Evolutionary conservation across 2,888 invertebrate genomes (phyloP), one percentile per base, ranked within the genome.

Genomic region (Drepanosiphum platanoidis): DNA sequence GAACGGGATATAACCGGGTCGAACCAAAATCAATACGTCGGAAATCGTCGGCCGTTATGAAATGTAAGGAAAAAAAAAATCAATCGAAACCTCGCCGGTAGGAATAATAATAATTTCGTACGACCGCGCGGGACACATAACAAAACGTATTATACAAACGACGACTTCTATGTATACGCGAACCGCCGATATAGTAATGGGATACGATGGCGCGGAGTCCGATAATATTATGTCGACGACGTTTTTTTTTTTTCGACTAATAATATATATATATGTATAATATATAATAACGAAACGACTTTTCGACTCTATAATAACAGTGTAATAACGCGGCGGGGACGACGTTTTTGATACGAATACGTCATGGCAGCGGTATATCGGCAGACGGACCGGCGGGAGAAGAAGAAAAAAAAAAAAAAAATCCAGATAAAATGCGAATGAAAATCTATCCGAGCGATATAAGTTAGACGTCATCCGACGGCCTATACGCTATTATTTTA

Each of bases 1-100:
- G 72, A 82, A 82, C 64, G 82, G 72, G 74, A 72, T 82, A 72
- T 82, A 82, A 82, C 13, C 18, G 42, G 15, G 15, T 52, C 80
- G 34, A 9, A 30, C 34, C 34, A 34, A 74, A 81, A 83, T 83
- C 83, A 74, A 83, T 83, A 83, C 30, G 34, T 64, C 68, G 74
- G 83, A 83, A 74, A 83, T 27, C 66, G 83, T 46, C 3, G 18
- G 11, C 46, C 79, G 79, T 46, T 64, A 64, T 15, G 46, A 42
- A 46, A 74, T n/a, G 11, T 0, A 30, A 30, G 13, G 15, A 46
- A 66, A 79, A 46, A 66, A 68, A 8, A 39, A 58, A 58, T 3
- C 22, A 58, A 71, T n/a, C n/a, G n/a, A n/a, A 39, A 52, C 36
- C n/a, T 7, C 15, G 36, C n/a, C 0, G 11, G n/a, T 39, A n/a